These are phyloP conservation scores for Vultur gryphus DNA, from an alignment of 2,797 vertebrate species.

Conservation along the genomic window DNA sequence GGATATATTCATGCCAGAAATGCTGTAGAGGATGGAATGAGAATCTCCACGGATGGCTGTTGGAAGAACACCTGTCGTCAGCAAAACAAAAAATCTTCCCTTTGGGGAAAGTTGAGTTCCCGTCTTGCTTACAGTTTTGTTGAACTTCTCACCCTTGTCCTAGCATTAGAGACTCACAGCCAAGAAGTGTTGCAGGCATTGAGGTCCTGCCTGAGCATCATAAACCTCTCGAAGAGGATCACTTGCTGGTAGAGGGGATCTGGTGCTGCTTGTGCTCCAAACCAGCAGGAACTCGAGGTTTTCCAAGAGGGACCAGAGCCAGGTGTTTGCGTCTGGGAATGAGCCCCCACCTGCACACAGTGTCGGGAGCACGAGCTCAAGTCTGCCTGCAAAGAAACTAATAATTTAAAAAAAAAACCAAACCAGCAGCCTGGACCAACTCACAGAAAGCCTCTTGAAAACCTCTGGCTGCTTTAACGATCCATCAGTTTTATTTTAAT, in stretches of 20 bases:
- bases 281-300: not conserved
- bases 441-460: not conserved
- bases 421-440: not conserved
- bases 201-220: not conserved
- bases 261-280: not conserved
- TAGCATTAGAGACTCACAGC: not conserved
- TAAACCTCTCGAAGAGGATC: not conserved
- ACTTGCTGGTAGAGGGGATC: not conserved
- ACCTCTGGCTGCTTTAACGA: not conserved
- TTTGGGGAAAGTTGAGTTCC: not conserved
- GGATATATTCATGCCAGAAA: not conserved
- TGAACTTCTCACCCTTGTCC: not conserved
- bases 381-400: not conserved
- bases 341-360: not conserved
- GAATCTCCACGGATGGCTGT: not conserved
- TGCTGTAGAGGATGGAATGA: not conserved
- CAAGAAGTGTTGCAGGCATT: not conserved
- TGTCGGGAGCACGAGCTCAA: accelerated
- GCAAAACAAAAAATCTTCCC: not conserved
- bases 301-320: not conserved
- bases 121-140: not conserved
- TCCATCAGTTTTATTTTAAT: slow-evolving; percentile 18
- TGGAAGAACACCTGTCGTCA: not conserved
- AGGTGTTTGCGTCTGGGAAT: accelerated
- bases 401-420: not conserved